Evolutionary conservation across 2,888 invertebrate species (phyloP), one percentile per base, ranked within the genome.

Genomic region (Willowsia nigromaculata): DNA sequence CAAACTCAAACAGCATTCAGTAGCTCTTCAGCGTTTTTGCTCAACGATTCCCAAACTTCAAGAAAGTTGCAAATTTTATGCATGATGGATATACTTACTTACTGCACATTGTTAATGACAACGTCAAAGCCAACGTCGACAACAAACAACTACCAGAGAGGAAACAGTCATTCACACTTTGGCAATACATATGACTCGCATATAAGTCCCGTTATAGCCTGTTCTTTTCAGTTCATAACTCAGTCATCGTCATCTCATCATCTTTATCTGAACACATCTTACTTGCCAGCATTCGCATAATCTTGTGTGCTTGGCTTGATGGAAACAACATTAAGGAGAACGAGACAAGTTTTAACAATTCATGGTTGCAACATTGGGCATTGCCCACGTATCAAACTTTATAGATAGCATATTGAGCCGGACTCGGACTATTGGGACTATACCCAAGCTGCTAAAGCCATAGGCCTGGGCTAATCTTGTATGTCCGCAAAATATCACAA

Each of bases 91-190:
- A 1, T 25, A 11, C 27, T n/a, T n/a, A n/a, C n/a, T n/a, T n/a
- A 30, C 15, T 68, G 71, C 7, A 43, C 43, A 56, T 56, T 40
- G 33, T 71, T 71, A 22, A 11, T 11, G n/a, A 62, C 30, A 62
- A 30, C 62, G 30, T 62, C 62, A 62, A 15, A 30, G 62, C 33
- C 33, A 22, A 33, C 22, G 68, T 40, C 22, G 71, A 71, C 71
- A 71, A 37, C 40, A 71, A 71, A 71, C 68, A 71, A 43, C 18
- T 37, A 37, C 30, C 33, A 68, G 22, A 13, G 15, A 71, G 40
- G n/a, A 71, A 37, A 71, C 68, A 37, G 37, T 68, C 37, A 37
- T 68, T 68, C 68, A 37, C 68, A 68, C 68, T 62, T 68, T 65
- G 62, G 62, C n/a, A 33, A 15, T 25, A 18, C 13, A 40, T 43